Percentiles rank a stretch among this genome's conserved stretches.
These are phyloP conservation scores for Indicator indicator DNA, from an alignment of 2,113 vertebrate species.

Conservation along the genomic window DNA sequence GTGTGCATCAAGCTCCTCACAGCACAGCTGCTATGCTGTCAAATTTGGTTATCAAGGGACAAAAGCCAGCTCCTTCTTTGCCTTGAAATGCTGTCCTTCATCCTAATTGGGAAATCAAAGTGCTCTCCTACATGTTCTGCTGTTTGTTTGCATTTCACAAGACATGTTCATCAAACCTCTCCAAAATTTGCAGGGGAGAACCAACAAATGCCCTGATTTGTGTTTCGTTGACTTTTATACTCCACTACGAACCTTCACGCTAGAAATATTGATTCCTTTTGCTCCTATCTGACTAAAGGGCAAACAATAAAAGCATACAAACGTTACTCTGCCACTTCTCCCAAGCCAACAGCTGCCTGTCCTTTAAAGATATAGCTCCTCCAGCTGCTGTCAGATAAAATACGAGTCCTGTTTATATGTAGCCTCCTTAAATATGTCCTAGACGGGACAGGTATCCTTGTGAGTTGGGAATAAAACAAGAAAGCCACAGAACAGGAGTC, in stretches of 20 bases:
- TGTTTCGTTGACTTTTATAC: not conserved
- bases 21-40: not conserved
- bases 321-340: not conserved
- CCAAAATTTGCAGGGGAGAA: not conserved
- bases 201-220: not conserved
- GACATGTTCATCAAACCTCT: not conserved
- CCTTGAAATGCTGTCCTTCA: not conserved
- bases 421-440: not conserved
- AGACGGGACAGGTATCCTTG: not conserved
- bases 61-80: not conserved
- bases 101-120: not conserved
- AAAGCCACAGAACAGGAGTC: not conserved
- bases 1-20: not conserved
- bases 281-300: not conserved
- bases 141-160: not conserved
- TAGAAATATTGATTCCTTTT: not conserved
- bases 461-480: not conserved
- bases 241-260: not conserved
- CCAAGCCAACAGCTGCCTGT: not conserved
- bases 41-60: not conserved
- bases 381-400: not conserved
- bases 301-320: not conserved
- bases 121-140: not conserved
- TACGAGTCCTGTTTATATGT: not conserved
- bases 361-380: not conserved